These are phyloP conservation scores for Andrena dorsata DNA, from an alignment of 2,888 invertebrate species.

Conservation along the genomic window DNA sequence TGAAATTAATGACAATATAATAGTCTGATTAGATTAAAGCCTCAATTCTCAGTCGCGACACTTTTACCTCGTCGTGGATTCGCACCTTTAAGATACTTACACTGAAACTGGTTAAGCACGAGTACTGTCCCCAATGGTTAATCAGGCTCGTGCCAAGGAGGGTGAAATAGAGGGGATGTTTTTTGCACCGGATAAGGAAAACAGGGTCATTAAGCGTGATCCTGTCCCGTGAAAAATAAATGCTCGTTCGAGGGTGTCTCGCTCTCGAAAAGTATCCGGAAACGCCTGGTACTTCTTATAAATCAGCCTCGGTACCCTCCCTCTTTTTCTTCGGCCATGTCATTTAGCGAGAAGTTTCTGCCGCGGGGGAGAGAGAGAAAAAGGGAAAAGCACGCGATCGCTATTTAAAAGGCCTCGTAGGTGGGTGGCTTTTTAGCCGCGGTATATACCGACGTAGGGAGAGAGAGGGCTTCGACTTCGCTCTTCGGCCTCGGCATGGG, in stretches of 20 bases:
- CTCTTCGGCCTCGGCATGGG: slow-evolving; percentile 79
- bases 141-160: slow-evolving; percentile 37
- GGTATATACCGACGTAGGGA: slow-evolving; percentile 53
- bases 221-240: slow-evolving; percentile 50
- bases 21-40: too few relatives aligned
- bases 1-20: too few relatives aligned
- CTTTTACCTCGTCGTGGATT: too few relatives aligned
- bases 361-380: slow-evolving; percentile 53
- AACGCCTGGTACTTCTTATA: slow-evolving; percentile 76
- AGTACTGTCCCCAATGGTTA: not conserved
- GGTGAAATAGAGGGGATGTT: slow-evolving; percentile 11
- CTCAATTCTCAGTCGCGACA: too few relatives aligned
- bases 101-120: not conserved
- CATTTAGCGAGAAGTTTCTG: slow-evolving; percentile 59
- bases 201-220: slow-evolving; percentile 65
- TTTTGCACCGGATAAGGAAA: slow-evolving; percentile 51
- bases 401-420: slow-evolving; percentile 73
- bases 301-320: slow-evolving; percentile 68
- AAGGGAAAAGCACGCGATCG: slow-evolving; percentile 68
- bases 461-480: slow-evolving; percentile 65
- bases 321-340: slow-evolving; percentile 56
- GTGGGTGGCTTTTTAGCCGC: slow-evolving; percentile 68
- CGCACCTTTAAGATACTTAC: too few relatives aligned
- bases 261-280: slow-evolving; percentile 75
- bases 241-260: slow-evolving; percentile 44